Evolutionary conservation across 2,113 vertebrate genomes (phyloP).

Genomic region (Tragulus kanchil): DNA sequence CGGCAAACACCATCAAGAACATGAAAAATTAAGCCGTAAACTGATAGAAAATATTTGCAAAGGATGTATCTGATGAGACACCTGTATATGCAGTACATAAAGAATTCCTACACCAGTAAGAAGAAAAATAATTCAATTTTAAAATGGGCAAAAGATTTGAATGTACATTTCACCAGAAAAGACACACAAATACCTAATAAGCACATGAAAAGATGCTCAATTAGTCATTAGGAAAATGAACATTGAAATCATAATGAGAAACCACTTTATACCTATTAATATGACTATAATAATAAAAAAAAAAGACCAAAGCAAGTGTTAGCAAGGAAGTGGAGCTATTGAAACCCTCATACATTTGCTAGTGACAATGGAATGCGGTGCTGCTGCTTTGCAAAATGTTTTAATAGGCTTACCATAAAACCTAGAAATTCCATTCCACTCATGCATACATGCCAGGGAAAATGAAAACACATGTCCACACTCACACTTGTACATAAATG

Average conservation of each 20-base stretch:
- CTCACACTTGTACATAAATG: neutral
- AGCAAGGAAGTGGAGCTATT: neutral
- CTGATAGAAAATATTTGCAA: neutral
- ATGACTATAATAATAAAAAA: neutral
- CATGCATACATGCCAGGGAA: neutral
- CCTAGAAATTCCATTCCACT: neutral
- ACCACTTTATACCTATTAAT: neutral
- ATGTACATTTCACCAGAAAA: neutral
- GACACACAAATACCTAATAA: neutral
- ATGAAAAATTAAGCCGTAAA: neutral
- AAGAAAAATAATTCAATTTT: neutral
- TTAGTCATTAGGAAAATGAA: neutral
- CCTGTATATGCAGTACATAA: neutral
- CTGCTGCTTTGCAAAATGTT: neutral
- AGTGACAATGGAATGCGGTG: neutral
- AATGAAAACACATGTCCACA: neutral
- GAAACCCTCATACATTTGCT: neutral
- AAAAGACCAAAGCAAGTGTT: neutral
- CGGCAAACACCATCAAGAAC: constrained; percentile 4
- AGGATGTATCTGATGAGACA: neutral
- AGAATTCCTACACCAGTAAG: neutral
- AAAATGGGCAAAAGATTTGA: neutral
- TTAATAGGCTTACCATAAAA: neutral
- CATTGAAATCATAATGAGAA: neutral
- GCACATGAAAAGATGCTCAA: neutral